Percentiles rank a stretch among this genome's conserved stretches.
phyloP scores from a whole-genome alignment of 30 jellyfish, hydroid and myxozoan genomes.

The Chrysaora quinquecirrha region DNA sequence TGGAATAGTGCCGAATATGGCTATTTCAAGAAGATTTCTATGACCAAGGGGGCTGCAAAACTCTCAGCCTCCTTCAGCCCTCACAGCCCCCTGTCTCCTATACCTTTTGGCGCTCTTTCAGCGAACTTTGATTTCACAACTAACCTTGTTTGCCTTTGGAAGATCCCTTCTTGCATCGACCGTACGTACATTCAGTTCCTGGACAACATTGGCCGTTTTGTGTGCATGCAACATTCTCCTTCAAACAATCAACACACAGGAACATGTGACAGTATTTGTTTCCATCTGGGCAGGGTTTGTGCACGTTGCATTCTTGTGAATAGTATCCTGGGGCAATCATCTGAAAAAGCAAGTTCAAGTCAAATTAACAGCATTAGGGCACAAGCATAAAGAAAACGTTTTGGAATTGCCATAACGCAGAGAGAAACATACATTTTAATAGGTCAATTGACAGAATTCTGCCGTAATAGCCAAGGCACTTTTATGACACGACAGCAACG shows the following conservation, averaged over 20 bases:
- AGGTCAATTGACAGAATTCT: no score
- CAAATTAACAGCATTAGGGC: not conserved
- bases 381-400: no score
- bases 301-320: conserved; percentile 98
- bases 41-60: no score
- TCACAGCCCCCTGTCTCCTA: no score
- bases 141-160: conserved; percentile 95
- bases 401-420: no score
- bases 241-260: conserved; percentile 95
- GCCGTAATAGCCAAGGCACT: no score
- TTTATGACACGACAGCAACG: no score
- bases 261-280: conserved; percentile 95
- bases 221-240: conserved; percentile 97
- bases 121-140: not conserved
- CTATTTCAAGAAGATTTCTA: no score
- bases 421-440: no score
- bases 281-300: conserved; percentile 98
- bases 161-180: conserved; percentile 95
- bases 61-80: no score
- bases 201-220: conserved; percentile 98
- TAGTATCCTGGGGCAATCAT: conserved; percentile 98
- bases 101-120: no score
- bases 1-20: no score
- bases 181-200: conserved; percentile 95
- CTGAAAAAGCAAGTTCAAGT: conserved; percentile 13